Base-by-base conservation (phyloP, 2,113 vertebrate species). In the Gorilla gorilla region DNA sequence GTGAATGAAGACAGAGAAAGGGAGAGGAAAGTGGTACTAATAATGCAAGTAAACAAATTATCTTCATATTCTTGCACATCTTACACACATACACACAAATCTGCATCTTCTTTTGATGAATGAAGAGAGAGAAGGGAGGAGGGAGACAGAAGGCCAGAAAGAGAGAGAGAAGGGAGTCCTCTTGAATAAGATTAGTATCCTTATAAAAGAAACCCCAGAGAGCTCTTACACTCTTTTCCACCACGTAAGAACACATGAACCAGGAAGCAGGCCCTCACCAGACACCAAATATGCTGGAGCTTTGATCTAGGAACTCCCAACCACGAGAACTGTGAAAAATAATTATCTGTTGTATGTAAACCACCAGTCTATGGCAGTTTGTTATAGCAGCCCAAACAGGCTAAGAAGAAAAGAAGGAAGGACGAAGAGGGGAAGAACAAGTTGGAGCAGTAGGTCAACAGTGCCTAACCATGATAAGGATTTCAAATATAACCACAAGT, bases 51-150 rank as follows among this genome's bases (percentile, higher is more conserved):
- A 66, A 96, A 89, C 20, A 85, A 94, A 38, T 70, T 70, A 73
- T 79, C 45, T 80, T 95, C 64, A 86, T 17, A 89, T 94, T 80
- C 50, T 91, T 93, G 30, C 38, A 61, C n/a, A 89, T 73, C 76
- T 79, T 79, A 92, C 0, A 93, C 14, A 93, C 50, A 87, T 17
- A 66, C 32, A 86, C 6, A 20, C 38, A 57, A 64, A 89, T 79
- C 45, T 57, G 88, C 45, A 72, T 40, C 17, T 97, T 94, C n/a
- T 94, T 81, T 89, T 89, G 45, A 94, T 35, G 48, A 52, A 8
- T 11, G 10, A 23, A 45, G 18, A 23, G 18, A 18, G 48, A 50
- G 30, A 50, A 35, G 30, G 52, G 52, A 57, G 13, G 50, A 81
- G 22, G 22, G 61, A 64, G 27, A 64, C 27, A 64, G 5, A 38